Evolutionary conservation across 2,888 invertebrate genomes (phyloP), one percentile per base, ranked within the genome.

Genomic region (Caenorhabditis sp.): DNA sequence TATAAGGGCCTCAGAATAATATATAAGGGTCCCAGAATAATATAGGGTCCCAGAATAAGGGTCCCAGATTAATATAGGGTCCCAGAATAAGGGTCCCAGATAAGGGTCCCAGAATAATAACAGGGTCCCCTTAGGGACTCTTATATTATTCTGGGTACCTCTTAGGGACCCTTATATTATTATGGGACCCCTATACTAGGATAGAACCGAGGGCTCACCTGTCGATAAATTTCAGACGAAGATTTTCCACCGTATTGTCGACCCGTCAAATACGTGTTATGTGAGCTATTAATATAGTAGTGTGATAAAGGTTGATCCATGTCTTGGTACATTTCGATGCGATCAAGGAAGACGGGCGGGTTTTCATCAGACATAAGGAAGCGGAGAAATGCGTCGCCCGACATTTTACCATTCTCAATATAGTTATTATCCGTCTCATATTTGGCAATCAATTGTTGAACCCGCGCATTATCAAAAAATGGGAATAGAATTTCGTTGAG

Each of bases 301-400:
- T 99, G 97, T 10, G 95, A 93, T 64, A 99, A 89, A 0, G 99
- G 94, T 88, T 97, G 96, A 89, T 99, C 97, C 99, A 99, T 97
- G 81, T 99, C 97, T 89, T 90, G 90, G 85, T 90, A 90, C 64
- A 84, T 70, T 31, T 87, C 86, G 36, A 85, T 85, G n/a, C 97
- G 92, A 90, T 99, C 99, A 81, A 99, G 91, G 90, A 99, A 99
- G 77, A 99, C 97, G 0, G 99, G 97, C 0, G 97, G 96, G 90
- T 99, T 99, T 90, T 99, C 99, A 89, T 99, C 99, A 0, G 97
- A 97, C 96, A 99, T 99, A 81, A 99, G 91, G 90, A 97, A 99
- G 72, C 97, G 93, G 89, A 97, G 95, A 83, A 99, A 92, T 49
- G 97, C 97, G 89, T 97, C 97, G 89, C 96, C 93, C 71, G 85